A percentile compares a stretch with the other conserved stretches of the same genome.
phyloP scores from a whole-genome alignment of 2,888 invertebrate species.

The Eupeodes luniger region DNA sequence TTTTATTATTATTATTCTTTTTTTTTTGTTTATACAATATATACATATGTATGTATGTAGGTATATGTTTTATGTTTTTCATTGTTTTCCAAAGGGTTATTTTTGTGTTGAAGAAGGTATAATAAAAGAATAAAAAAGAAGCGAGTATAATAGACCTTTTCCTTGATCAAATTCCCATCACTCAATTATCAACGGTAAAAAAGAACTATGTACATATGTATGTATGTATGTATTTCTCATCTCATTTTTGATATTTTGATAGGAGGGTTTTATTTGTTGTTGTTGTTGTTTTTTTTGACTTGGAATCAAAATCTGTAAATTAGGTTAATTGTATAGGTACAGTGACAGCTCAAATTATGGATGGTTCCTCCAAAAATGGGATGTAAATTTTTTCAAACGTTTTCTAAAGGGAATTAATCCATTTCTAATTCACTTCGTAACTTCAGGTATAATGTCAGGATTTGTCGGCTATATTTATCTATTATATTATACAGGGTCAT shows the following conservation, averaged over 20 bases:
- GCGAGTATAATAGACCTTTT: conserved; percentile 62
- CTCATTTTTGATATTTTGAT: background rate
- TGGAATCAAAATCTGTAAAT: background rate
- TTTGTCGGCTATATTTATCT: no score
- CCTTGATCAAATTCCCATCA: conserved; percentile 42
- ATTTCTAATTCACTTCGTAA: no score
- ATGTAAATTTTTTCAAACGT: background rate
- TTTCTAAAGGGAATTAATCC: no score
- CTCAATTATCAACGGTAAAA: conserved; percentile 50
- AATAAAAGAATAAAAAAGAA: conserved; percentile 21
- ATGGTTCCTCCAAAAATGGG: background rate
- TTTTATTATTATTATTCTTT: conserved; percentile 34
- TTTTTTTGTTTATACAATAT: background rate
- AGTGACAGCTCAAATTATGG: background rate
- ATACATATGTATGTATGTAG: no score
- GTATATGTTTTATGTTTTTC: conserved; percentile 5
- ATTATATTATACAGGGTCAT: no score
- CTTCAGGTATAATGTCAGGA: no score
- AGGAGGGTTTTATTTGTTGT: background rate
- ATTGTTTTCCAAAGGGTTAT: conserved; percentile 55
- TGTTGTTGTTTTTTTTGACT: background rate
- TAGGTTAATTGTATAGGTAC: background rate
- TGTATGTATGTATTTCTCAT: no score
- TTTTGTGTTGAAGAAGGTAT: conserved; percentile 6
- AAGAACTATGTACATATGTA: background rate